Evolutionary conservation across 1,140 invertebrate genomes (phyloP), one percentile per base, ranked within the genome.

Genomic region (Papilio polyxenes): DNA sequence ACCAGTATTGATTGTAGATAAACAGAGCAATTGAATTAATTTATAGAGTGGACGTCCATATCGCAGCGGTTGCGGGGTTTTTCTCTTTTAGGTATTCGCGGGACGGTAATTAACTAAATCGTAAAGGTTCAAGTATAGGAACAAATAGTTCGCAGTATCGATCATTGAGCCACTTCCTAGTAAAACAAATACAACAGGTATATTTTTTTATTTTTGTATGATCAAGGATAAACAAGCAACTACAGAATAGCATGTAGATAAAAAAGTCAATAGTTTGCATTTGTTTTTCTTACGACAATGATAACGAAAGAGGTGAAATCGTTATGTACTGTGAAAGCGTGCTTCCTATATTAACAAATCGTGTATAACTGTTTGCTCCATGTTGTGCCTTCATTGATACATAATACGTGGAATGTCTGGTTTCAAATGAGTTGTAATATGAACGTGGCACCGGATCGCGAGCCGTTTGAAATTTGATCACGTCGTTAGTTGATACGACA

Each of bases 1-100:
- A 48, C 51, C 8, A 80, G 77, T 69, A 80, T 80, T 80, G 78
- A 80, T 80, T 80, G 78, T 40, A 80, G 78, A 80, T 80, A 69
- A 65, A 20, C 56, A 69, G 78, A 37, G 56, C 78, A 80, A 80
- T 80, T 65, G 78, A 80, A 48, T 80, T 69, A 80, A 80, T 80
- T 80, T 65, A 80, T 80, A 80, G 78, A 65, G 56, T 49, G 23
- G 23, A 20, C 9, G 23, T 13, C 78, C 78, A 80, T 80, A 23
- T 1, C 13, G 53, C 31, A 13, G 76, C 6, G 53, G 4, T 7
- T 37, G 5, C 31, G 20, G 15, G 2, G 37, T 40, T 79, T 62
- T 79, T 59, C 40, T 31, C 6, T 10, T 10, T 65, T 65, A 5
- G 31, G 31, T 2, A 49, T 23, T 44, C 8, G 17, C 75, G 44